Base-by-base conservation (phyloP, 2,888 invertebrate species). In the Dioctria rufipes region DNA sequence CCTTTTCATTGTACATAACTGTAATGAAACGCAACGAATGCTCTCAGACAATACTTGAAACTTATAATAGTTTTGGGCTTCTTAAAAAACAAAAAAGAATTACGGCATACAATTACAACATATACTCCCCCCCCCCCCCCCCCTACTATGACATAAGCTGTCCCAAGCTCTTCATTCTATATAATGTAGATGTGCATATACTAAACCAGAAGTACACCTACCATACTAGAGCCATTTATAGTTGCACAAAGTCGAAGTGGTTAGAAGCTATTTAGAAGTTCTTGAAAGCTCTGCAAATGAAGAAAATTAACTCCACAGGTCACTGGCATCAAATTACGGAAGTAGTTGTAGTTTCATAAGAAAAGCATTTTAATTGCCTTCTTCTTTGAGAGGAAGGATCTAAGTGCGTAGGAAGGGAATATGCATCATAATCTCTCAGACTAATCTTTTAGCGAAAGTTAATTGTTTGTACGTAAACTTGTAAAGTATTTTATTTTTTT, bases 261-360 rank as follows among this genome's bases (percentile, higher is more conserved):
- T 58, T 60, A 13, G n/a, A 58, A 58, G 73, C 58, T 73, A 73
- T 60, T 71, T 73, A 73, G 60, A 73, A 42, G 49, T 73, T 73
- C 58, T 73, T 73, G 42, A 73, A 73, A 73, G 73, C 73, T 73
- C 60, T 58, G 43, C 42, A 60, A 58, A 73, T 58, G 73, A 73
- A 25, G 73, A 60, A 73, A 40, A 58, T 73, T 58, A 73, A 54
- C 60, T 73, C 58, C 73, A 60, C 73, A 73, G 73, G 73, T 73
- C 73, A 73, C 58, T 73, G 73, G 73, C 73, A 73, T 73, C 73
- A 58, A 73, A 73, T 60, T 73, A 43, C 73, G 73, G 73, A 73
- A 73, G 60, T 73, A 69, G 69, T 54, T 69, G 5, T 4, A 9
- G 11, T 39, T 51, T 5, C 51, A 49, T 37, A 11, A 69, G 49